Base-by-base conservation (phyloP, 2,113 vertebrate genomes). In the Scytalopus superciliaris region DNA sequence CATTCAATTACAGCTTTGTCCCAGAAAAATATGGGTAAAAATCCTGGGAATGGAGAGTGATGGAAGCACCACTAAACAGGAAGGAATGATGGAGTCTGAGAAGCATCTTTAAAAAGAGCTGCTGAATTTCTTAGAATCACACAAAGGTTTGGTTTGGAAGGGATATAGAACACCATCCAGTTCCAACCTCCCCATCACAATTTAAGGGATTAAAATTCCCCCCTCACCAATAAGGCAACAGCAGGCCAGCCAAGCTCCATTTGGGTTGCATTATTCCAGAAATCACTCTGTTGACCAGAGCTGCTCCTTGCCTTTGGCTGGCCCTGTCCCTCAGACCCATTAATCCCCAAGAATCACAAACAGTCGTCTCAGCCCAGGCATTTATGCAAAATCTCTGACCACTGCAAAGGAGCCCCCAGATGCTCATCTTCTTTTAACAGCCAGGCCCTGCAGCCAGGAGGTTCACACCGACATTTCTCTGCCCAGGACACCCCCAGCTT, bases 381-480 rank as follows among this genome's bases (percentile, higher is more conserved):
- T 16, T 66, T 4, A 19, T 9, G 11, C 35, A 16, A 67, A 78
- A 30, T 5, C 70, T 78, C 42, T 33, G 78, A 31, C 30, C 57
- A n/a, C 23, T 19, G 18, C 12, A 18, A 39, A 64, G 40, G 4
- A 78, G 17, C 30, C 30, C 27, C 56, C 15, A 31, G 78, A 14
- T 19, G 55, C 60, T 68, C 22, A 4, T n/a, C 37, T 42, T 16
- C n/a, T 12, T 47, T 33, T 14, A 1, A 18, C 1, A 47, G 25
- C 19, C 7, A 12, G 10, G 17, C 19, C 9, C 47, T 3, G 23
- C 37, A 50, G 67, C 18, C 62, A 74, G 12, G 24, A 89, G 28
- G 6, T 28, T 86, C 67, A 2, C 6, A 2, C 6, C 0, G 0
- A 23, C n/a, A 37, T 28, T 24, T 62, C 2, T 0, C 31, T 22